Evolutionary conservation across 2,797 vertebrate species (phyloP).

Genomic region (Thalassophryne amazonica): DNA sequence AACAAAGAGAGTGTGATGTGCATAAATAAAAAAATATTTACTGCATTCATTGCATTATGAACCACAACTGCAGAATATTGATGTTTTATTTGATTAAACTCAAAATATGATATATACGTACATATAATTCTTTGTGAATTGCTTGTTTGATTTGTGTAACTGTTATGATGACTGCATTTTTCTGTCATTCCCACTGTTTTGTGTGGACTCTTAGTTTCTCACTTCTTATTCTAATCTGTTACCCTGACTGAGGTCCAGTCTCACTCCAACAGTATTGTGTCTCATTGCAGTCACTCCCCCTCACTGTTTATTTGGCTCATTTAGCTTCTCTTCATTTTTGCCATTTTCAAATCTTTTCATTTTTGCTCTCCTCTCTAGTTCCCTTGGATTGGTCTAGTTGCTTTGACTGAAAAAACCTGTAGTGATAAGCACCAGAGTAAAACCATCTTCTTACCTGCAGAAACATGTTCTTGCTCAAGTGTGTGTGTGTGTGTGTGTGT

Average conservation of each 20-base stretch:
- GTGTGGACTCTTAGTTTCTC: slow-evolving; percentile 5
- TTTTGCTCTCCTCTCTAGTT: not conserved
- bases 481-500: slow-evolving; percentile 23
- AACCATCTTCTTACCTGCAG: slow-evolving; percentile 42
- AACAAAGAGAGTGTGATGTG: slow-evolving; percentile 32
- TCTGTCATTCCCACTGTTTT: not conserved
- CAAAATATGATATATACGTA: slow-evolving; percentile 19
- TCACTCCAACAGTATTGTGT: slow-evolving; percentile 12
- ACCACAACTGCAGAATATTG: not conserved
- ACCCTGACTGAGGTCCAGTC: slow-evolving; percentile 6
- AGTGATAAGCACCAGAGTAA: slow-evolving; percentile 45
- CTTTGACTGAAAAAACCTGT: slow-evolving; percentile 24
- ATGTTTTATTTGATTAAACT: not conserved
- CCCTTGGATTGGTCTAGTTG: slow-evolving; percentile 34
- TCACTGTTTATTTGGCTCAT: slow-evolving; percentile 27
- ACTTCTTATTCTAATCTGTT: slow-evolving; percentile 8
- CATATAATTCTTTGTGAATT: too few species aligned
- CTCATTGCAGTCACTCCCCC: slow-evolving; percentile 11
- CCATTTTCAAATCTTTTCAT: not conserved
- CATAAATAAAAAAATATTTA: slow-evolving; percentile 27
- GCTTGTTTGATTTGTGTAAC: too few species aligned
- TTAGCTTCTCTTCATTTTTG: slow-evolving; percentile 7
- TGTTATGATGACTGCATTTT: too few species aligned
- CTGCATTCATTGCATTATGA: slow-evolving; percentile 8
- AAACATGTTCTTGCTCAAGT: slow-evolving; percentile 27